phyloP scores from a whole-genome alignment of 2,797 vertebrate genomes.

The Sebastolobus altivelis region DNA sequence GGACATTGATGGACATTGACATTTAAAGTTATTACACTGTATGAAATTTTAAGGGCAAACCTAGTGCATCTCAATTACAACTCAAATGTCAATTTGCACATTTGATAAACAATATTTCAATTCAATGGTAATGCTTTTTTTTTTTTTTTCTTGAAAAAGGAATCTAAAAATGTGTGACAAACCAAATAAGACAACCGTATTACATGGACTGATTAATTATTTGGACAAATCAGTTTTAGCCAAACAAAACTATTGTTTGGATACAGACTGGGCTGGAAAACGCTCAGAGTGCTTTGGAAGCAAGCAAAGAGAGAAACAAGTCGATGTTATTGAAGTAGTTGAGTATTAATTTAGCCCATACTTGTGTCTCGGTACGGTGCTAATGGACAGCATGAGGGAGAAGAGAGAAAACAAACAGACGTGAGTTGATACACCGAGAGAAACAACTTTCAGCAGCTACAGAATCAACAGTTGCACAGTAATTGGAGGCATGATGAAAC shows the following conservation, averaged over 20 bases:
- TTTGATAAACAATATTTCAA: constrained; percentile 5
- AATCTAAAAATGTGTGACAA: constrained; percentile 21
- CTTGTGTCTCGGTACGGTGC: constrained; percentile 99
- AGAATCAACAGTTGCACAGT: constrained; percentile 43
- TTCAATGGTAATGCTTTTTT: not conserved
- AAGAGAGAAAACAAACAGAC: constrained; percentile 88
- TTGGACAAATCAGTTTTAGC: not conserved
- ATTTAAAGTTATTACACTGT: constrained; percentile 25
- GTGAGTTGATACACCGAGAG: constrained; percentile 89
- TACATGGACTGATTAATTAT: constrained; percentile 8
- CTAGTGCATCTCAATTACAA: constrained; percentile 17
- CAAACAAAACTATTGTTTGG: constrained; percentile 46
- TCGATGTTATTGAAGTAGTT: constrained; percentile 92
- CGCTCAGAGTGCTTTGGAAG: constrained; percentile 26
- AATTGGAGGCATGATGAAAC: constrained; percentile 42
- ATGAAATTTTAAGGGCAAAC: constrained; percentile 19
- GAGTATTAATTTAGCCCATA: constrained; percentile 91
- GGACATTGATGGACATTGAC: constrained; percentile 2
- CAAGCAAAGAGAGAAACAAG: constrained; percentile 87
- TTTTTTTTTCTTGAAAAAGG: not conserved
- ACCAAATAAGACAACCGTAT: constrained; percentile 1
- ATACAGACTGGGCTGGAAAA: constrained; percentile 23
- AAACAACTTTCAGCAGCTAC: constrained; percentile 80
- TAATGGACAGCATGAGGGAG: constrained; percentile 95
- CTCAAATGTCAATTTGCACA: constrained; percentile 11